These are phyloP conservation scores for Girardinus metallicus DNA, from an alignment of 2,797 vertebrate species.

Conservation along the genomic window DNA sequence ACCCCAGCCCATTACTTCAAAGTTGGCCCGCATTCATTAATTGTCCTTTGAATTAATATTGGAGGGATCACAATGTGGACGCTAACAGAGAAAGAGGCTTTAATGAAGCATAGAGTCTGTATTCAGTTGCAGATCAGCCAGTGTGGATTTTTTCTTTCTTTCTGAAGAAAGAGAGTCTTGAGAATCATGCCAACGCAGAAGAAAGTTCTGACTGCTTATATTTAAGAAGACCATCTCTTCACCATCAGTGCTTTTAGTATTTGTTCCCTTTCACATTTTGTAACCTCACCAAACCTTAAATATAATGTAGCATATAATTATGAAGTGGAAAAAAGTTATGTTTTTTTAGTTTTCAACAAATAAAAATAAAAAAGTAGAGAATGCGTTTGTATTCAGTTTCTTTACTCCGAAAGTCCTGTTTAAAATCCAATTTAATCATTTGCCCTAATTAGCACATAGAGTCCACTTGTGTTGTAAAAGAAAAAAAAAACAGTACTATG, in stretches of 20 bases:
- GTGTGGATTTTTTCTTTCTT: slow-evolving; percentile 72
- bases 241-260: not conserved
- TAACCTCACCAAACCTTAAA: not conserved
- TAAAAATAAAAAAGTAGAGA: not conserved
- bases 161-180: slow-evolving; percentile 43
- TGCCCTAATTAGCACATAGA: not conserved
- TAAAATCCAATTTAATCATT: not conserved
- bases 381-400: not conserved
- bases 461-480: not conserved
- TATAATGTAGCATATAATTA: too few species aligned
- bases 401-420: not conserved
- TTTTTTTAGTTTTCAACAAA: not conserved
- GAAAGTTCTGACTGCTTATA: slow-evolving; percentile 38
- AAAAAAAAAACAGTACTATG: not conserved
- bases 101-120: slow-evolving; percentile 99
- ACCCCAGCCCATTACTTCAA: slow-evolving; percentile 98
- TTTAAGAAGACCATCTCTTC: slow-evolving; percentile 13
- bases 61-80: slow-evolving; percentile 99
- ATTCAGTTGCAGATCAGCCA: slow-evolving; percentile 99
- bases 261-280: not conserved
- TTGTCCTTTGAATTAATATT: slow-evolving; percentile 99
- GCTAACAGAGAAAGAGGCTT: slow-evolving; percentile 98
- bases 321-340: not conserved
- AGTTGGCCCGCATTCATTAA: slow-evolving; percentile 99
- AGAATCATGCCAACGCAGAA: slow-evolving; percentile 46